Base-by-base conservation (phyloP, 2,888 invertebrate species). In the Tupiocoris notatus region DNA sequence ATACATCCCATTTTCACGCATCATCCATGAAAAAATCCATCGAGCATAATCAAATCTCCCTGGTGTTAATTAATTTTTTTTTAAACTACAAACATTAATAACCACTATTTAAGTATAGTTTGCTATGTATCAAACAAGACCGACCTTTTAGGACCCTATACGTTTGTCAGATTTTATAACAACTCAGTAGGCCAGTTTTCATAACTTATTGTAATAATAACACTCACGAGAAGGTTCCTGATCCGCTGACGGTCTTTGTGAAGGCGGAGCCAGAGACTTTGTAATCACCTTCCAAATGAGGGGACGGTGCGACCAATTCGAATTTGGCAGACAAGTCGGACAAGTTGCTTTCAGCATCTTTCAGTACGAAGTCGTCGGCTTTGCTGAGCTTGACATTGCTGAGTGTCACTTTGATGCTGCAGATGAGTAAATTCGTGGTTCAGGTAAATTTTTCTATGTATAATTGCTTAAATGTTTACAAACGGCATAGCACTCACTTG, bases 321-420 rank as follows among this genome's bases (percentile, higher is more conserved):
- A 78, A 78, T 23, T 59, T 74, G 58, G 78, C 71, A 56, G 61
- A 71, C n/a, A 78, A 20, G 6, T 66, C 63, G 22, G 68, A 68
- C n/a, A 76, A 58, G 57, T 78, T 76, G 62, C 70, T 71, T 21
- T 78, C 56, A 21, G 76, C 61, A 1, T 63, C 18, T 24, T 78
- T 65, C 16, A 78, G 73, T 1, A 54, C 56, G 68, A 78, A 78
- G 62, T 67, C 68, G 17, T 63, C 23, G 20, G 73, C 74, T 22
- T 78, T 57, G n/a, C 73, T 71, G 17, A 78, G 16, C 24, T 66
- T 63, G 23, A 76, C 62, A 23, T 63, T 39, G 17, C 20, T 70
- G 2, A 74, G 20, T 17, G 65, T 65, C n/a, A 75, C 61, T 25
- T 59, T 66, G 6, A 75, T 3, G 67, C 67, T 67, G 65, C 3